Evolutionary conservation across 2,797 vertebrate genomes (phyloP).

Genomic region (Etheostoma perlongum): DNA sequence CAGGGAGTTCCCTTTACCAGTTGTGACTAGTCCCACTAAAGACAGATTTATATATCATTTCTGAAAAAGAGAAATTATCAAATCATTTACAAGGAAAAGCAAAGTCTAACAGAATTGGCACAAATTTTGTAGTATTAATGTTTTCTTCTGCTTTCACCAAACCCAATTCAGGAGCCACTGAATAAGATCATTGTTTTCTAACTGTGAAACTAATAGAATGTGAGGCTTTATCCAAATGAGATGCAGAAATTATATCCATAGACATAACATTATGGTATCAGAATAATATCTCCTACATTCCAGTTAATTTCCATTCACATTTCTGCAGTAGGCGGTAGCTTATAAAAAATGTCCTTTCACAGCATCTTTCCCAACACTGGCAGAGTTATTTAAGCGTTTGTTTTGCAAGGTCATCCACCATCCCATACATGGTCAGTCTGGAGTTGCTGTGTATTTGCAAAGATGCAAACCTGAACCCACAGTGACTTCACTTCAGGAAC

Average conservation of each 20-base stretch:
- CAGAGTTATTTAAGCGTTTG: not conserved
- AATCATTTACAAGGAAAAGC: not conserved
- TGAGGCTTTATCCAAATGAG: not conserved
- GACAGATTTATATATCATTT: not conserved
- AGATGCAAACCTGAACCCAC: conserved; percentile 16
- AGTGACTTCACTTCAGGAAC: conserved; percentile 28
- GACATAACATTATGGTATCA: not conserved
- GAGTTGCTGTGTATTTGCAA: not conserved
- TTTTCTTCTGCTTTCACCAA: not conserved
- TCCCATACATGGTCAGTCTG: not conserved
- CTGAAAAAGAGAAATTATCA: too few relatives aligned
- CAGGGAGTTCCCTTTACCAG: not conserved
- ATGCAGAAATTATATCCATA: not conserved
- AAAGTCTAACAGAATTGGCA: not conserved
- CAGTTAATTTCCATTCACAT: too few relatives aligned
- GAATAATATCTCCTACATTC: not conserved
- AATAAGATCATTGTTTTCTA: not conserved
- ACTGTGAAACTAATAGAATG: not conserved
- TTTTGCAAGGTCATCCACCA: conserved; percentile 26
- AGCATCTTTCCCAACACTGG: not conserved
- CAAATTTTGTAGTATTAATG: not conserved
- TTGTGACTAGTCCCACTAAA: not conserved
- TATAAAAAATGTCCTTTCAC: not conserved
- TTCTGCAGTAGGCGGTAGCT: not conserved
- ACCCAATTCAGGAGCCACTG: not conserved